Evolutionary conservation across 2,113 vertebrate species (phyloP).

Genomic region (Ceuthmochares aereus): DNA sequence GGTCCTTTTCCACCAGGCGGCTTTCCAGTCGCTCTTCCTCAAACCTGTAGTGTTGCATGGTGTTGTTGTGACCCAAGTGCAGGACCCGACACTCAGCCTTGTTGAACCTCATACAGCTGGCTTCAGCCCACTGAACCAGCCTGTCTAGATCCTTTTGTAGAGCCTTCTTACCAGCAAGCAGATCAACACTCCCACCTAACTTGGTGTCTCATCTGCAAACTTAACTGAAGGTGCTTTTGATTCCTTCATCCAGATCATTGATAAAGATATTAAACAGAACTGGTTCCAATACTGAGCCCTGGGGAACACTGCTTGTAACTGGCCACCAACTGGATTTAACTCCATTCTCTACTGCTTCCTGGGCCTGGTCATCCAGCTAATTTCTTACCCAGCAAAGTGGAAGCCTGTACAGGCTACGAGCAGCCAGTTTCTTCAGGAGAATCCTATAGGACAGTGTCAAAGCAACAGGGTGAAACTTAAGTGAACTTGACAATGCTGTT

Average conservation of each 20-base stretch:
- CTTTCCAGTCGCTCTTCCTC: background rate
- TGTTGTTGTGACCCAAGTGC: background rate
- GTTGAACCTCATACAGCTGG: background rate
- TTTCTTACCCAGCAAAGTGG: background rate
- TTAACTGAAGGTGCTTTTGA: background rate
- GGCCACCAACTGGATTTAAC: background rate
- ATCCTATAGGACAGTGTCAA: background rate
- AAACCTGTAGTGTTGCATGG: background rate
- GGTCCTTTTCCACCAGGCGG: background rate
- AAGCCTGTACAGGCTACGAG: accelerated
- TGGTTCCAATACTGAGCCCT: background rate
- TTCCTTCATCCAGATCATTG: background rate
- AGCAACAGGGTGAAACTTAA: background rate
- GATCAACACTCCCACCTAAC: background rate
- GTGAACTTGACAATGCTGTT: background rate
- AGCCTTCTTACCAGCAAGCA: background rate
- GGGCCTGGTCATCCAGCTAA: background rate
- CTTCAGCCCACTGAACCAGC: background rate
- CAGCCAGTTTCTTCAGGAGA: background rate
- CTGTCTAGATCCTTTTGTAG: background rate
- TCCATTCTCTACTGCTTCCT: background rate
- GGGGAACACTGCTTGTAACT: background rate
- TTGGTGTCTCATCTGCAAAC: background rate
- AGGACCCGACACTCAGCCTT: background rate
- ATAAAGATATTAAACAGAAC: background rate